Conservation (phyloP, 2,888 invertebrate species). For the Cordilura impudica region DNA sequence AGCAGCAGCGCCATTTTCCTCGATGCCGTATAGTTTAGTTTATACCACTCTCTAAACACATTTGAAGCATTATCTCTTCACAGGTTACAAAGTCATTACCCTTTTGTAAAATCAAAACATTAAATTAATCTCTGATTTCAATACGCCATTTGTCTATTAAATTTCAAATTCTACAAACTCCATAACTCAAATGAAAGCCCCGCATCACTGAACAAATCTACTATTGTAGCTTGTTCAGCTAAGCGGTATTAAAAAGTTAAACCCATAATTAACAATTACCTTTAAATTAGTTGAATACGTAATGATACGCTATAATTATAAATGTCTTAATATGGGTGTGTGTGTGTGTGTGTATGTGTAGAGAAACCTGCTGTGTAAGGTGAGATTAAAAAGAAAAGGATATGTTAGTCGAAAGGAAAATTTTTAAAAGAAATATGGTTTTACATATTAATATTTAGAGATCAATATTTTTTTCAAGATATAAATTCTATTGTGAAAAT, state of each 20-base stretch:
- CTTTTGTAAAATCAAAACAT: too few species aligned
- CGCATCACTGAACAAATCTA: too few species aligned
- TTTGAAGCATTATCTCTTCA: too few species aligned
- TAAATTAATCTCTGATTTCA: too few species aligned
- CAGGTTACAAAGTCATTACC: too few species aligned
- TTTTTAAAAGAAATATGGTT: neutral
- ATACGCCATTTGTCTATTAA: too few species aligned
- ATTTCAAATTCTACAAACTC: too few species aligned
- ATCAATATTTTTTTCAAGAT: too few species aligned
- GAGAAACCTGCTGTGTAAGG: neutral
- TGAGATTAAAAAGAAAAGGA: neutral
- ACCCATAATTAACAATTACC: constrained; percentile 60
- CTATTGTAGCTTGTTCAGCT: neutral
- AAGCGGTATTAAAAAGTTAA: constrained; percentile 47
- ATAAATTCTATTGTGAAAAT: neutral
- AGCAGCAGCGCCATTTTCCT: too few species aligned
- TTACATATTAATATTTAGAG: neutral
- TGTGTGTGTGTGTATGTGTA: neutral
- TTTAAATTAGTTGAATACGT: constrained; percentile 42
- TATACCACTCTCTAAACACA: too few species aligned
- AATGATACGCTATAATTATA: constrained; percentile 49
- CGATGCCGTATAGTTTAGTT: too few species aligned
- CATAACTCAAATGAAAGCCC: too few species aligned
- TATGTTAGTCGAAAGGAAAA: neutral
- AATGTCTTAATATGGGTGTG: constrained; percentile 1